These are phyloP conservation scores for Arbacia lixula DNA, from an alignment of 53 echinoderm and acorn worm genomes.

Conservation along the genomic window DNA sequence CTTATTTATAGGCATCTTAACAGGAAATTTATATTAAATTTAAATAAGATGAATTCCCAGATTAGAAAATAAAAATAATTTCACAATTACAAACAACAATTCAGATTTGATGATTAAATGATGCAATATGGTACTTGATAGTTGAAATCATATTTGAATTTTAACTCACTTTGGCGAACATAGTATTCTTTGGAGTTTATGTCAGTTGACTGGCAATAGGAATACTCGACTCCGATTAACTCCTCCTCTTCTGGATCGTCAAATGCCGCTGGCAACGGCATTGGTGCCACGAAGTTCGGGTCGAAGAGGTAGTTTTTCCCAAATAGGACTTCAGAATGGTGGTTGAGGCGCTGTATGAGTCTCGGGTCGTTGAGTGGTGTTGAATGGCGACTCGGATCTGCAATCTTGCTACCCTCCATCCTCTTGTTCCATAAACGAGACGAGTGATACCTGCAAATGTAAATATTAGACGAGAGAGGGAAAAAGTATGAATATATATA, in stretches of 20 bases:
- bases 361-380: neutral
- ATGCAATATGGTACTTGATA: slow-evolving; percentile 6
- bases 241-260: slow-evolving; percentile 28
- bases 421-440: neutral
- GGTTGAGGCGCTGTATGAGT: neutral
- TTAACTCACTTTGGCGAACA: slow-evolving; percentile 9
- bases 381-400: neutral
- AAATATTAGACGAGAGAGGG: neutral
- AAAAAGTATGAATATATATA: neutral
- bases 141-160: slow-evolving; percentile 13
- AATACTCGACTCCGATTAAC: slow-evolving; percentile 22
- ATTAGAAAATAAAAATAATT: neutral
- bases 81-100: slow-evolving; percentile 16
- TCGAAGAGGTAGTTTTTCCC: slow-evolving; percentile 28
- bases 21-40: no score
- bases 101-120: slow-evolving; percentile 15
- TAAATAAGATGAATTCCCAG: no score
- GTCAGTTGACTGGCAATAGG: slow-evolving; percentile 31
- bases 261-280: slow-evolving; percentile 25
- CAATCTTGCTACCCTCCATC: neutral
- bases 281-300: slow-evolving; percentile 37
- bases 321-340: slow-evolving; percentile 15
- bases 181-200: slow-evolving; percentile 23
- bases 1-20: no score
- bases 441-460: neutral